Evolutionary conservation across 2,113 vertebrate species (phyloP).

Genomic region (Excalfactoria chinensis): DNA sequence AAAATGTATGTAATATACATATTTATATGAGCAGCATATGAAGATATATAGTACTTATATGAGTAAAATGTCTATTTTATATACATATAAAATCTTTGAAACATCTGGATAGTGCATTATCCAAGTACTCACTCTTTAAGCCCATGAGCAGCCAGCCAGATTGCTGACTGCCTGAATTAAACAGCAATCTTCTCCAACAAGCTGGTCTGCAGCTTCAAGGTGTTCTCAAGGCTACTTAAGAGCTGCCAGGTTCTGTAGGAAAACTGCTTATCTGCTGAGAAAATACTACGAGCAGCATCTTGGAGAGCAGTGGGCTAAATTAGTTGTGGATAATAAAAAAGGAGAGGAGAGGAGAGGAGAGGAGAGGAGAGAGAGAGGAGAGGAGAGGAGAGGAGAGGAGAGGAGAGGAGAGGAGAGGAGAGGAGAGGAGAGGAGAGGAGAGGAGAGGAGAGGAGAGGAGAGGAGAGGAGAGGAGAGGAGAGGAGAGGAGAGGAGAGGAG

Average conservation of each 20-base stretch:
- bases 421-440: neutral
- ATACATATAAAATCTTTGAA: neutral
- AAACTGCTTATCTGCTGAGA: conserved; percentile 12
- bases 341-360: neutral
- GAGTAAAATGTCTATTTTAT: neutral
- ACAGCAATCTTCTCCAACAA: neutral
- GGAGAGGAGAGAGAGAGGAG: neutral
- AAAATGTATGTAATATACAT: neutral
- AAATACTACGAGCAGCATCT: neutral
- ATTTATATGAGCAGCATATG: neutral
- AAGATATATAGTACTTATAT: neutral
- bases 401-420: no score
- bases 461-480: neutral
- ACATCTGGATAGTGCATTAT: conserved; percentile 39
- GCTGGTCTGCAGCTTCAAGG: conserved; percentile 5
- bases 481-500: neutral
- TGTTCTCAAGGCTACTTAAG: conserved; percentile 10
- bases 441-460: neutral
- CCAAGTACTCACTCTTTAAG: neutral
- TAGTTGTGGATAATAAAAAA: neutral
- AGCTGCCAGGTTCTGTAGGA: conserved; percentile 15
- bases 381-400: no score
- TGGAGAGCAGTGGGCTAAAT: neutral
- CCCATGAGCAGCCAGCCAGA: neutral
- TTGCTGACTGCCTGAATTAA: conserved; percentile 30